phyloP scores from a whole-genome alignment of 1,140 invertebrate genomes.

The Drosophila arawakana region DNA sequence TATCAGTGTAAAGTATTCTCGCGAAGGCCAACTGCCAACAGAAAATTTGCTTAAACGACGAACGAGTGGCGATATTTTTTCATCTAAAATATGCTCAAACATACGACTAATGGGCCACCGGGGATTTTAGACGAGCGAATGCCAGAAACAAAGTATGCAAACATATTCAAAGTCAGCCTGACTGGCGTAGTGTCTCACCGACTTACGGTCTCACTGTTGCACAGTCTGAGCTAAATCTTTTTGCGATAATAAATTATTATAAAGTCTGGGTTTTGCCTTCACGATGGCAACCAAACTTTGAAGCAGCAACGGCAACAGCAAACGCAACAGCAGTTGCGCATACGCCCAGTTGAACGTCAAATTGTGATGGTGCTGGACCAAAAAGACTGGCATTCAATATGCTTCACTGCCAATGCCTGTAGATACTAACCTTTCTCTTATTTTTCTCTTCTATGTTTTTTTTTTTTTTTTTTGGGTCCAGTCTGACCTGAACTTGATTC shows the following conservation, averaged over 20 bases:
- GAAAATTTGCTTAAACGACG: conserved; percentile 43
- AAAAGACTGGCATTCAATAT: conserved; percentile 59
- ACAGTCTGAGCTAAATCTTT: conserved; percentile 50
- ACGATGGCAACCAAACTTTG: conserved; percentile 58
- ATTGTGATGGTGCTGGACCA: conserved; percentile 44
- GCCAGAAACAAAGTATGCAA: conserved; percentile 52
- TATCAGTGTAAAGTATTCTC: not conserved
- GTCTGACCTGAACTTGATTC: conserved; percentile 29
- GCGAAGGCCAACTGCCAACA: conserved; percentile 23
- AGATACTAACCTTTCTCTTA: conserved; percentile 33
- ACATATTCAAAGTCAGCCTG: conserved; percentile 54
- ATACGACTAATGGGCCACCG: conserved; percentile 73
- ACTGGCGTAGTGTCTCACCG: conserved; percentile 21
- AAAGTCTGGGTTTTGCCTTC: conserved; percentile 61
- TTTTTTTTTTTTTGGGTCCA: conserved; percentile 6
- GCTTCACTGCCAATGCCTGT: conserved; percentile 66
- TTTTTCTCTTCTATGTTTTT: not conserved
- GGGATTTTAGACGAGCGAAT: conserved; percentile 52
- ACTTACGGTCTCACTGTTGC: conserved; percentile 8
- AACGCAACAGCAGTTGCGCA: conserved; percentile 61
- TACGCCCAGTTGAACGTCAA: conserved; percentile 70
- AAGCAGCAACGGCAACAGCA: conserved; percentile 21
- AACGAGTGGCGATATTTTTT: conserved; percentile 70
- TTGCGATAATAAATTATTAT: conserved; percentile 82
- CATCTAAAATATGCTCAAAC: conserved; percentile 74